Conservation (phyloP, 2,888 invertebrate species). For the Dynastes maya region DNA sequence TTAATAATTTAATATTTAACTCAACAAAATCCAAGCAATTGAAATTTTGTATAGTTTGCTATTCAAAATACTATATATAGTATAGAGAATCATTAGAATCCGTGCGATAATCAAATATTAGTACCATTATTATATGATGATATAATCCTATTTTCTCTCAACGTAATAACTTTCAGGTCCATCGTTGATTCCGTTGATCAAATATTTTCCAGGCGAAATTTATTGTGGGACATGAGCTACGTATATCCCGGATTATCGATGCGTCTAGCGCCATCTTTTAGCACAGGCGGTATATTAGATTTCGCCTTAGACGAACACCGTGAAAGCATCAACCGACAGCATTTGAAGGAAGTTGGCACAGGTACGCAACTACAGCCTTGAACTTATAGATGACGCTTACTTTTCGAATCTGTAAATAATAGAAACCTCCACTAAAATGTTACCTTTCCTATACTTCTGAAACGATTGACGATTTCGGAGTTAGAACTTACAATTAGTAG, state of each 20-base stretch:
- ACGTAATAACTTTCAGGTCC: slow-evolving; percentile 68
- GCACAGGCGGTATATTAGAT: slow-evolving; percentile 81
- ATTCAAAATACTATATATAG: too few species aligned
- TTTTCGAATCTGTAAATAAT: background rate
- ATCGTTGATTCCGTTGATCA: slow-evolving; percentile 80
- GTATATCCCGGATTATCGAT: slow-evolving; percentile 85
- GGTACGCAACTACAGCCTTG: slow-evolving; percentile 70
- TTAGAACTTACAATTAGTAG: background rate
- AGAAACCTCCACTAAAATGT: background rate
- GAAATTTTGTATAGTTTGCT: too few species aligned
- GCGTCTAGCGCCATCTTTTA: slow-evolving; percentile 81
- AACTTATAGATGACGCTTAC: slow-evolving; percentile 52
- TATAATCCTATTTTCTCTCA: background rate
- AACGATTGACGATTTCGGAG: background rate
- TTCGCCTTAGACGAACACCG: slow-evolving; percentile 80
- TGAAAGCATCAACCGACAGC: slow-evolving; percentile 71
- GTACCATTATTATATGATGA: background rate
- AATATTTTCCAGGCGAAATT: slow-evolving; percentile 79
- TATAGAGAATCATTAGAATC: too few species aligned
- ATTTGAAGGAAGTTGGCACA: slow-evolving; percentile 76
- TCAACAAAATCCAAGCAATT: too few species aligned
- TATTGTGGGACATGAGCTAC: slow-evolving; percentile 83
- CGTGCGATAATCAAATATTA: background rate
- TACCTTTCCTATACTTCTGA: background rate
- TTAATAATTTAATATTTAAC: too few species aligned